Evolutionary conservation across 2,888 invertebrate species (phyloP).

Genomic region (Pharmacophagus antenor): DNA sequence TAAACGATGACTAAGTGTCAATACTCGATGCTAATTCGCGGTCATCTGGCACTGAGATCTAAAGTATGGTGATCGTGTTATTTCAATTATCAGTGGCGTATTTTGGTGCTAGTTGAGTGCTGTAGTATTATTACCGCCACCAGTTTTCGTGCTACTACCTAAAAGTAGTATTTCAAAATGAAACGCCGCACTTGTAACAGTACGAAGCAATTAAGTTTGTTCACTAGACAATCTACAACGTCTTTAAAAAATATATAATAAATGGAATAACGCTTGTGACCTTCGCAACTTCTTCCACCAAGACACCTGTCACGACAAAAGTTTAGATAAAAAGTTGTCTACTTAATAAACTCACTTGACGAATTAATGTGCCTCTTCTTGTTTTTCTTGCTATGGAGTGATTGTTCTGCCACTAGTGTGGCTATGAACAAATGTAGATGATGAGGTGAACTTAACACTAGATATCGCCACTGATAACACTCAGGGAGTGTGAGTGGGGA

Average conservation of each 20-base stretch:
- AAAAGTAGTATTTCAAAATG: too few relatives aligned
- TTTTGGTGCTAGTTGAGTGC: constrained; percentile 35
- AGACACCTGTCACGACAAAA: background rate
- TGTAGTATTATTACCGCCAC: constrained; percentile 32
- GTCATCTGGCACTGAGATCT: constrained; percentile 28
- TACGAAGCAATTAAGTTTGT: too few relatives aligned
- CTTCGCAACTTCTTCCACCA: background rate
- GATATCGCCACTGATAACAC: constrained; percentile 56
- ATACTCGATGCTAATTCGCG: constrained; percentile 45
- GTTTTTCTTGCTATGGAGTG: constrained; percentile 38
- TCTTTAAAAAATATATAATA: too few relatives aligned
- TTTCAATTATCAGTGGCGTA: constrained; percentile 18
- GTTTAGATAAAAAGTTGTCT: background rate
- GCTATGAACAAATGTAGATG: constrained; percentile 67
- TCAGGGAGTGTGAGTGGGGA: constrained; percentile 61
- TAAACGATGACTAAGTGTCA: constrained; percentile 40
- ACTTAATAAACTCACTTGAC: constrained; percentile 54
- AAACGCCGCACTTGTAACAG: too few relatives aligned
- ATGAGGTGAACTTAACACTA: constrained; percentile 66
- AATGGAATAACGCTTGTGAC: too few relatives aligned
- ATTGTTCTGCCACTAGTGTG: constrained; percentile 71
- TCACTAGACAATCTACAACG: too few relatives aligned
- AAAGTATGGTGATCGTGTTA: constrained; percentile 20
- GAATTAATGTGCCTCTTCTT: constrained; percentile 55
- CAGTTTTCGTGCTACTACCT: constrained; percentile 7